Conservation (phyloP, 2,888 invertebrate genomes). For the Netelia virgata region DNA sequence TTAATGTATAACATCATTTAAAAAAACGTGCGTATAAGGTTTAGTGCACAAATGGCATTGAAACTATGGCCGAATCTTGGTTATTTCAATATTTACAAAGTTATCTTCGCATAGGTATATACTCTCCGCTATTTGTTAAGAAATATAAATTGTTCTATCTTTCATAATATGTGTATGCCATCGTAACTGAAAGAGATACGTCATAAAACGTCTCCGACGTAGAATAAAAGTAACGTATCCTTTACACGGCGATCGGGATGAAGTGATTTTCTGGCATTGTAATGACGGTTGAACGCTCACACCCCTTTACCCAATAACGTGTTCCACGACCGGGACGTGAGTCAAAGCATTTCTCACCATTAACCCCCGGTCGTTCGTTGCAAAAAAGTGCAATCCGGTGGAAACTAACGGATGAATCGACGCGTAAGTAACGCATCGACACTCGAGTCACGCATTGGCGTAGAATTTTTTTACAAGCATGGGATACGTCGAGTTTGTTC, state of each 20-base stretch:
- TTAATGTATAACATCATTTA: no score
- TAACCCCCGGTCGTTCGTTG: slow-evolving; percentile 11
- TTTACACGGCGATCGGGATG: neutral
- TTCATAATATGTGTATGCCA: no score
- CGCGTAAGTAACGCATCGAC: neutral
- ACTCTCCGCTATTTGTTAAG: no score
- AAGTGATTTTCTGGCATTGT: slow-evolving; percentile 23
- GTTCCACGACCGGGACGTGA: slow-evolving; percentile 1
- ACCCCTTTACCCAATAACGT: slow-evolving; percentile 42
- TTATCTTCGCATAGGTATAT: no score
- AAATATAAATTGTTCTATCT: no score
- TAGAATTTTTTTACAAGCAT: neutral
- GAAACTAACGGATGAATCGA: slow-evolving; percentile 9
- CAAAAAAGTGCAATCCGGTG: slow-evolving; percentile 29
- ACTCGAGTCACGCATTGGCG: neutral
- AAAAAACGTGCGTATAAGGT: no score
- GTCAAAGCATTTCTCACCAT: slow-evolving; percentile 41
- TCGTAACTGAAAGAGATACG: neutral
- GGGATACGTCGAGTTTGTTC: no score
- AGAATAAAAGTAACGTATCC: neutral
- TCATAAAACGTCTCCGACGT: neutral
- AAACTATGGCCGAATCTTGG: no score
- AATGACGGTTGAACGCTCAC: slow-evolving; percentile 12
- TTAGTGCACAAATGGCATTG: no score
- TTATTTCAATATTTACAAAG: no score